These are phyloP conservation scores for Orientallactaga sibirica DNA, from an alignment of 2,797 vertebrate species.

Conservation along the genomic window DNA sequence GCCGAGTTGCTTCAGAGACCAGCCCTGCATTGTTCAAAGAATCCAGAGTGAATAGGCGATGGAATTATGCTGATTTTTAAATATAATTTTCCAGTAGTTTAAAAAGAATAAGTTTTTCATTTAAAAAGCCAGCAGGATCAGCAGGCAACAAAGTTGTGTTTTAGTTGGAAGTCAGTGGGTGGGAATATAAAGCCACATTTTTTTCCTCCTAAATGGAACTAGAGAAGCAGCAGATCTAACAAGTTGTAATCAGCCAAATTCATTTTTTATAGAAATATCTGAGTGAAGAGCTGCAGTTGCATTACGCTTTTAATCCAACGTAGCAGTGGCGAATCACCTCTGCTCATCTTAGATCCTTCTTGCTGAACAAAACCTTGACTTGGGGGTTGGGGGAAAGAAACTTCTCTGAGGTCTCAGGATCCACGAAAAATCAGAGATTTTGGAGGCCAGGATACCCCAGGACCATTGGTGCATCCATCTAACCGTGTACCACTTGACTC, in stretches of 20 bases:
- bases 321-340: conserved; percentile 46
- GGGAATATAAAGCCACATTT: conserved; percentile 89
- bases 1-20: conserved; percentile 80
- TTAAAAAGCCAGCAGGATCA: conserved; percentile 90
- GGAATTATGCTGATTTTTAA: conserved; percentile 91
- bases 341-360: not conserved
- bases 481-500: not conserved
- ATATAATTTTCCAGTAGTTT: conserved; percentile 92
- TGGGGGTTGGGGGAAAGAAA: not conserved
- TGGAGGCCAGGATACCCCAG: not conserved
- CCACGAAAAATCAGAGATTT: not conserved
- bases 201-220: conserved; percentile 87
- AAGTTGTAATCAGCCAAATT: conserved; percentile 86
- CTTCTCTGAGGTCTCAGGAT: not conserved
- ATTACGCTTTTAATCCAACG: conserved; percentile 16
- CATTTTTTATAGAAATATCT: conserved; percentile 76
- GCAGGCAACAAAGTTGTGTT: conserved; percentile 91
- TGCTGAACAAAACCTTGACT: not conserved
- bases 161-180: conserved; percentile 91
- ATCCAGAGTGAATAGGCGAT: conserved; percentile 88
- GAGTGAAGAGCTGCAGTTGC: conserved; percentile 66
- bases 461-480: not conserved
- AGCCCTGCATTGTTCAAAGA: conserved; percentile 84
- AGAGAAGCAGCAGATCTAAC: conserved; percentile 88
- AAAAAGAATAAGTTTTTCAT: conserved; percentile 91